These are phyloP conservation scores for Anastatus disparis DNA, from an alignment of 1,140 invertebrate species.

Conservation along the genomic window DNA sequence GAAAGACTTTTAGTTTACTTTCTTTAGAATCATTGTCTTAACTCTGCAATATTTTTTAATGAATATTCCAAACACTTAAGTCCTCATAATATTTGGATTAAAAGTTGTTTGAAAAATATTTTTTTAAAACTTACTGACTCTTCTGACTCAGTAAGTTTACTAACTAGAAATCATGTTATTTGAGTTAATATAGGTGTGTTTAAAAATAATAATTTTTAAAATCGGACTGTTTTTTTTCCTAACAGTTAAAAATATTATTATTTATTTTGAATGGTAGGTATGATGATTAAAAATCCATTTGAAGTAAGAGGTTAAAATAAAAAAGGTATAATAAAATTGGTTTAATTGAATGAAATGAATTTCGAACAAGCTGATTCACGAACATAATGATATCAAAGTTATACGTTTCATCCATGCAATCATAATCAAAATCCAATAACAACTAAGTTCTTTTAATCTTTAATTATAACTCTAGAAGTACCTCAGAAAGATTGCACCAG, in stretches of 20 bases:
- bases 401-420: constrained; percentile 3
- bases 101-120: no score
- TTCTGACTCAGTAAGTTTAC: no score
- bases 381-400: constrained; percentile 21
- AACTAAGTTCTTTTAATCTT: constrained; percentile 32
- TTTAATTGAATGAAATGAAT: constrained; percentile 28
- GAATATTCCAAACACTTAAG: no score
- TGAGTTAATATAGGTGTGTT: no score
- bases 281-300: not conserved
- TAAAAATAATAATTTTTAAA: no score
- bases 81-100: no score
- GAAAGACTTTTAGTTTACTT: no score
- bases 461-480: constrained; percentile 22
- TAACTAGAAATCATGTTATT: no score
- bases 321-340: constrained; percentile 20
- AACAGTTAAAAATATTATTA: constrained; percentile 16
- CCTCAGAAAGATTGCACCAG: constrained; percentile 21
- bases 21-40: no score
- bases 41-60: no score
- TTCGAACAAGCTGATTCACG: constrained; percentile 1
- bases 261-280: not conserved
- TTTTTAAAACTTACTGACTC: no score
- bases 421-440: constrained; percentile 21
- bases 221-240: no score
- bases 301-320: not conserved